Percentiles rank a stretch among this genome's conserved stretches.
These are phyloP conservation scores for Microplitis mediator DNA, from an alignment of 1,140 invertebrate species.

Conservation along the genomic window DNA sequence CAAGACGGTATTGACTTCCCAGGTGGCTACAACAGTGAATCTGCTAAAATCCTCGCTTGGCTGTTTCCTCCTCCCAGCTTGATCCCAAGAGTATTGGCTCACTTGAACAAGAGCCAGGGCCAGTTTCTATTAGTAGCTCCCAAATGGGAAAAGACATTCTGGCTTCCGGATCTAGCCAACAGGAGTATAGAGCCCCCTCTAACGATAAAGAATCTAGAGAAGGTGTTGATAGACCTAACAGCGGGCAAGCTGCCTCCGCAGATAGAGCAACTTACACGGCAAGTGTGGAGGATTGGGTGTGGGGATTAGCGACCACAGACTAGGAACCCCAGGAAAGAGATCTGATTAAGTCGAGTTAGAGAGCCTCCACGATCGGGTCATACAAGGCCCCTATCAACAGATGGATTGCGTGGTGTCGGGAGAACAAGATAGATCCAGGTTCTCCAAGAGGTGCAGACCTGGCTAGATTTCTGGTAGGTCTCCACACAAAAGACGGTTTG, in stretches of 20 bases:
- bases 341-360: slow-evolving; percentile 10
- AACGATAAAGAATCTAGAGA: not conserved
- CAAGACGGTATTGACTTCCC: slow-evolving; percentile 31
- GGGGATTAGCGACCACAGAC: not conserved
- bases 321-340: slow-evolving; percentile 17
- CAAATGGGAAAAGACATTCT: slow-evolving; percentile 20
- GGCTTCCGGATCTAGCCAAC: slow-evolving; percentile 5
- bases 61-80: slow-evolving; percentile 51
- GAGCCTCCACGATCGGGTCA: slow-evolving; percentile 2
- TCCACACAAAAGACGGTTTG: too few relatives aligned
- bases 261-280: too few relatives aligned
- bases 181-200: slow-evolving; percentile 39
- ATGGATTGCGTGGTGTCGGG: slow-evolving; percentile 46
- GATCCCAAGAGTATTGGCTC: slow-evolving; percentile 43
- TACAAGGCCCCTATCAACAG: slow-evolving; percentile 14
- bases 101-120: slow-evolving; percentile 40
- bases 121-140: slow-evolving; percentile 3
- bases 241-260: not conserved
- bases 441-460: too few relatives aligned
- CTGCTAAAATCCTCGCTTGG: slow-evolving; percentile 41
- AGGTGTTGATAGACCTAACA: slow-evolving; percentile 17
- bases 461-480: too few relatives aligned
- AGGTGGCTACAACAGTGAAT: slow-evolving; percentile 34
- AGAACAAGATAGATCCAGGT: not conserved
- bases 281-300: too few relatives aligned